A percentile compares a stretch with the other conserved stretches of the same genome.
These are phyloP conservation scores for Sebastes taczanowskii DNA, from an alignment of 2,797 vertebrate species.

Conservation along the genomic window DNA sequence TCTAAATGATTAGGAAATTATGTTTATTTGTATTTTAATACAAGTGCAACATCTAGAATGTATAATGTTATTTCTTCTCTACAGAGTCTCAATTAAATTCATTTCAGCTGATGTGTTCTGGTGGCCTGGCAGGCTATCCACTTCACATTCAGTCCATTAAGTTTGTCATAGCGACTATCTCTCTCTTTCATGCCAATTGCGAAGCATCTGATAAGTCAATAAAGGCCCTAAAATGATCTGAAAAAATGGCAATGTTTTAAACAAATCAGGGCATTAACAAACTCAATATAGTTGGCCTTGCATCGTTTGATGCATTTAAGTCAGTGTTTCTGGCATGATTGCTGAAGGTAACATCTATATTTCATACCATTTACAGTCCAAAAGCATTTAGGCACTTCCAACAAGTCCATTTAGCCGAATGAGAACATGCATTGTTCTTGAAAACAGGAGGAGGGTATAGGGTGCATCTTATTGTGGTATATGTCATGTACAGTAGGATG, in stretches of 20 bases:
- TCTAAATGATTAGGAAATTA: neutral
- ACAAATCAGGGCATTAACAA: neutral
- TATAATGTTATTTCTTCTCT: neutral
- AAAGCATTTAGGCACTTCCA: constrained; percentile 13
- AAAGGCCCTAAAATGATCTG: neutral
- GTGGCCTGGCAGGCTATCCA: neutral
- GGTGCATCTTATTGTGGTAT: constrained; percentile 38
- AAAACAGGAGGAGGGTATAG: constrained; percentile 3
- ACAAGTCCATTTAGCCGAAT: constrained; percentile 5
- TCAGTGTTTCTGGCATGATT: neutral
- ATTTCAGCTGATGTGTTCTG: neutral
- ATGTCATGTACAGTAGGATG: constrained; percentile 41
- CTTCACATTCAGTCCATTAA: neutral
- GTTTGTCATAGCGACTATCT: neutral
- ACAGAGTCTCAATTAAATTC: neutral
- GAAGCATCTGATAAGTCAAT: neutral
- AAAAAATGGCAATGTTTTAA: neutral
- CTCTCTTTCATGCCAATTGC: neutral
- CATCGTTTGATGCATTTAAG: constrained; percentile 3
- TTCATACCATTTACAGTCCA: neutral
- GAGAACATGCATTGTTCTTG: constrained; percentile 20
- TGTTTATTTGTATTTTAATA: neutral
- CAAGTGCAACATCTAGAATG: neutral
- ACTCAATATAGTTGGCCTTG: neutral
- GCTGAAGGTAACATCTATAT: neutral